Conservation (phyloP, 2,797 vertebrate species). For the Arrhamphus sclerolepis region DNA sequence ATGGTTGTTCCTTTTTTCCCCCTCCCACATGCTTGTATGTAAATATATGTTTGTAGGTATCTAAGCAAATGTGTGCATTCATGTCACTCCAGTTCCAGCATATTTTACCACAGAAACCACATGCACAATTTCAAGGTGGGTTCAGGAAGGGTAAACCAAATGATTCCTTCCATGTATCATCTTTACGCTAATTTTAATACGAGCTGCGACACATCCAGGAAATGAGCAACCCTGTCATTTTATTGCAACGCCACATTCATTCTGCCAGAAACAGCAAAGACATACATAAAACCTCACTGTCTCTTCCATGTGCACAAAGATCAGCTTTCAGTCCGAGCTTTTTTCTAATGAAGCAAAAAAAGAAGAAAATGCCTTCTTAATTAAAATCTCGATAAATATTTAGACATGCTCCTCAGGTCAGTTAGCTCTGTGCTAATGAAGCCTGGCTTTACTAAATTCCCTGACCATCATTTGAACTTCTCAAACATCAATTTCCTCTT, state of each 20-base stretch:
- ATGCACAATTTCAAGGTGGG: slow-evolving; percentile 22
- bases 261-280: slow-evolving; percentile 49
- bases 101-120: slow-evolving; percentile 1
- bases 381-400: slow-evolving; percentile 26
- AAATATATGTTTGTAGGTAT: not conserved
- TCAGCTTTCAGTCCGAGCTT: slow-evolving; percentile 4
- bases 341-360: slow-evolving; percentile 24
- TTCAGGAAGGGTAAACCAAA: slow-evolving; percentile 30
- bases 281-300: slow-evolving; percentile 33
- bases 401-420: slow-evolving; percentile 1
- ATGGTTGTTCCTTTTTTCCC: too few relatives aligned
- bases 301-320: slow-evolving; percentile 37
- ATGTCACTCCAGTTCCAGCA: not conserved
- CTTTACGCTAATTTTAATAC: slow-evolving; percentile 44
- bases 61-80: slow-evolving; percentile 19
- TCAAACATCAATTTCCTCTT: slow-evolving; percentile 64
- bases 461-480: slow-evolving; percentile 20
- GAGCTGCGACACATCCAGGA: slow-evolving; percentile 46
- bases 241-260: slow-evolving; percentile 30
- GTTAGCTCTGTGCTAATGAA: not conserved
- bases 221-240: slow-evolving; percentile 44
- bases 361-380: slow-evolving; percentile 1
- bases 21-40: not conserved
- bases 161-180: slow-evolving; percentile 43
- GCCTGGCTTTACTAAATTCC: slow-evolving; percentile 14